Conservation (phyloP, 2,888 invertebrate genomes). For the Lumbricus terrestris region DNA sequence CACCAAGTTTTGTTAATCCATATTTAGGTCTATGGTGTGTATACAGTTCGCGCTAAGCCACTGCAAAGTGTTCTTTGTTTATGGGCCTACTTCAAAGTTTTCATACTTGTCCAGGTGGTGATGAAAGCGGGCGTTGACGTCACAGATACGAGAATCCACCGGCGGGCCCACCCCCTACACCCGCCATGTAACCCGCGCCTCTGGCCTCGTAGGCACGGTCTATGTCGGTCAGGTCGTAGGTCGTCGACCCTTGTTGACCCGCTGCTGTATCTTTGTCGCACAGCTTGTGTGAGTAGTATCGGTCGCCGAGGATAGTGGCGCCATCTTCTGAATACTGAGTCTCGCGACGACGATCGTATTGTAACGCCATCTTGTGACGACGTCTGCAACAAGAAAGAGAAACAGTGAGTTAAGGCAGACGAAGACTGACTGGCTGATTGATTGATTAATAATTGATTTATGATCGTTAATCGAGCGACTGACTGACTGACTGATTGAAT, state of each 20-base stretch:
- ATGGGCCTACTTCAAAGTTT: too few species aligned
- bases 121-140: background rate
- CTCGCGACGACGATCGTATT: background rate
- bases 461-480: too few species aligned
- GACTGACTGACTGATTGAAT: too few species aligned
- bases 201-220: background rate
- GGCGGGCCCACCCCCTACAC: background rate
- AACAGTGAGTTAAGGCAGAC: too few species aligned
- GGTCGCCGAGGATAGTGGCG: conserved; percentile 11
- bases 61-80: background rate
- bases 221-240: background rate
- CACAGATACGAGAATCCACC: background rate
- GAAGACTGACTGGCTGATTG: too few species aligned
- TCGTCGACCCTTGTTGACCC: background rate
- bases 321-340: conserved; percentile 3
- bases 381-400: background rate
- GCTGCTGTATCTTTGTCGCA: background rate
- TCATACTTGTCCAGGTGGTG: background rate
- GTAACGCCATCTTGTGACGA: background rate
- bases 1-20: too few species aligned
- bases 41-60: background rate
- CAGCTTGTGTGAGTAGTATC: background rate
- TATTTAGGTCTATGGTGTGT: background rate
- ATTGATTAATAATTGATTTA: too few species aligned
- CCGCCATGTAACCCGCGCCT: background rate